Conservation (phyloP, 2,797 vertebrate species). For the Acropternis orthonyx region DNA sequence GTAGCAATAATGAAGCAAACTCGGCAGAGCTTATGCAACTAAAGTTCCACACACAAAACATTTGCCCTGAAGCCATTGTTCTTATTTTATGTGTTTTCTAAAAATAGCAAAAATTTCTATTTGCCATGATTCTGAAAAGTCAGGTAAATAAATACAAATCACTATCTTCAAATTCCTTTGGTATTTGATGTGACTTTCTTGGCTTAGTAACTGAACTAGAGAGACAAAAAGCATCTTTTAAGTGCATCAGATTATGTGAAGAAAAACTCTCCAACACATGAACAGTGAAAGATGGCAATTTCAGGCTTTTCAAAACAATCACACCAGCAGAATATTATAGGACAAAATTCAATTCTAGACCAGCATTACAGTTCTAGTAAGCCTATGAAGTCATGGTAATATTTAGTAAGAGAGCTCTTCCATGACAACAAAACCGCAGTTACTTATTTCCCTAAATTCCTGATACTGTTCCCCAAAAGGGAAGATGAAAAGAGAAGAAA, state of each 20-base stretch:
- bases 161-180: background rate
- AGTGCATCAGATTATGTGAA: background rate
- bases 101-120: background rate
- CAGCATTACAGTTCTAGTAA: background rate
- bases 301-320: background rate
- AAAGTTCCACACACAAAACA: background rate
- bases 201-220: background rate
- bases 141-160: conserved; percentile 13
- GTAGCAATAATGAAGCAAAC: conserved; percentile 15
- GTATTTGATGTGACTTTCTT: background rate
- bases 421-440: background rate
- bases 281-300: background rate
- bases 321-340: background rate
- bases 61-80: background rate
- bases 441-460: background rate
- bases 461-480: background rate
- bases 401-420: background rate
- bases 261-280: background rate
- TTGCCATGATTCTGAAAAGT: background rate
- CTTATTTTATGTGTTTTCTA: background rate
- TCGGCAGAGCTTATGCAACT: background rate
- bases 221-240: background rate
- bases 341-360: background rate
- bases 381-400: background rate
- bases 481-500: background rate